Base-by-base conservation (phyloP, 2,888 invertebrate species). In the Epirrhoe alternata region DNA sequence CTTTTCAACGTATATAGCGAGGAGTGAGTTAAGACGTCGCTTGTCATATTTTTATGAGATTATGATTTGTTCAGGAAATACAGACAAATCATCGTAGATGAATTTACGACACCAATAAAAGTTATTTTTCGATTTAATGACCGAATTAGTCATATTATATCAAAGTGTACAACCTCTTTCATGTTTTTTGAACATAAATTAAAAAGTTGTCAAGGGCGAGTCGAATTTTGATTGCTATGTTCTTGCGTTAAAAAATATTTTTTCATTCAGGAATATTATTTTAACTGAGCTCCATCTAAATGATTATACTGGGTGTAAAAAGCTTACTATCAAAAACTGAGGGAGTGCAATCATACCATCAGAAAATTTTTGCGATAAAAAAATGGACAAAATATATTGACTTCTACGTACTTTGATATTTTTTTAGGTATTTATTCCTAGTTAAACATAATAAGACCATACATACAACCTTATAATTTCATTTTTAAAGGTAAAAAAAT, bases 71-170 rank as follows among this genome's bases (percentile, higher is more conserved):
- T 50, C 58, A 58, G 53, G 47, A 59, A 66, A 59, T 33, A 49
- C 33, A 24, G 6, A 59, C 49, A 55, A 63, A 62, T 66, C 62
- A 63, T 59, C 33, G 33, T 14, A 56, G 55, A 59, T 59, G 54
- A 63, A 71, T 66, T 68, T 68, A 71, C 33, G 59, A 65, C 49
- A 12, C 12, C 38, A 69, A 70, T 71, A 72, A 72, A 72, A 64
- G 47, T 31, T 60, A 59, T 70, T 68, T 68, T 71, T 72, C 53
- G 17, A 60, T 61, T 68, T 67, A 70, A 66, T 69, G 60, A 60
- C 55, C 61, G 53, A 66, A 71, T 73, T 70, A 67, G 68, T 69
- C 69, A 66, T 61, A 53, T 68, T 68, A 67, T 65, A 62, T 73
- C 68, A 66, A 60, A 70, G 63, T 54, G 51, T 51, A 58, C 51